phyloP scores from a whole-genome alignment of 2,797 vertebrate species.

The Rallus crepitans region DNA sequence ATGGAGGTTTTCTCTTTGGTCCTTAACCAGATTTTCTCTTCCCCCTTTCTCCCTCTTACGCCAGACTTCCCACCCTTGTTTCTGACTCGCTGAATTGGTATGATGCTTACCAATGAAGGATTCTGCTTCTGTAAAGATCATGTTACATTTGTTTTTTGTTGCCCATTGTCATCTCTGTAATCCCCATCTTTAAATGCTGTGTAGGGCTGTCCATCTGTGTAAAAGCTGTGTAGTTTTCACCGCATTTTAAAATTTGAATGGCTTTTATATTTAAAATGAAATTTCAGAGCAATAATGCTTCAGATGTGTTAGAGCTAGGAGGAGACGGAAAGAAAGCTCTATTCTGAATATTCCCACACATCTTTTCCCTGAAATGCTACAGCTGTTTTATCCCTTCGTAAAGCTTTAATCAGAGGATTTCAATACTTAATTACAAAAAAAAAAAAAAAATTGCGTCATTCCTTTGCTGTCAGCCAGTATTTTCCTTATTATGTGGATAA shows the following conservation, averaged over 20 bases:
- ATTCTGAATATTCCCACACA: constrained; percentile 56
- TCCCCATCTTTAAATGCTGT: background rate
- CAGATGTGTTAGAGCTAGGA: background rate
- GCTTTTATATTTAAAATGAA: constrained; percentile 19
- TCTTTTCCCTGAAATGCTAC: constrained; percentile 17
- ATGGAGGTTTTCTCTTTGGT: background rate
- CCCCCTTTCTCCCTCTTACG: background rate
- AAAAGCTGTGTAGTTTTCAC: background rate
- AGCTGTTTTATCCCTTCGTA: constrained; percentile 37
- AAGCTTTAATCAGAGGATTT: constrained; percentile 55
- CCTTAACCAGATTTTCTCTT: background rate
- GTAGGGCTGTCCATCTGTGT: background rate
- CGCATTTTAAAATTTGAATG: constrained; percentile 6
- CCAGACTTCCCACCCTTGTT: background rate
- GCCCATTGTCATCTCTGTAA: background rate
- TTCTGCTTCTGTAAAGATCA: background rate
- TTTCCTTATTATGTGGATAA: constrained; percentile 47
- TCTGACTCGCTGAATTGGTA: background rate
- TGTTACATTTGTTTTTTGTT: background rate
- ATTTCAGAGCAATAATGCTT: background rate
- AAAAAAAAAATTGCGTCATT: background rate
- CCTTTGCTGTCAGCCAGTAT: constrained; percentile 35
- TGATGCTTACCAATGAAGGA: background rate
- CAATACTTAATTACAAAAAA: constrained; percentile 53
- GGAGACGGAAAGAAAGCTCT: background rate